phyloP scores from a whole-genome alignment of 2,797 vertebrate genomes.

The Okamejei kenojei region DNA sequence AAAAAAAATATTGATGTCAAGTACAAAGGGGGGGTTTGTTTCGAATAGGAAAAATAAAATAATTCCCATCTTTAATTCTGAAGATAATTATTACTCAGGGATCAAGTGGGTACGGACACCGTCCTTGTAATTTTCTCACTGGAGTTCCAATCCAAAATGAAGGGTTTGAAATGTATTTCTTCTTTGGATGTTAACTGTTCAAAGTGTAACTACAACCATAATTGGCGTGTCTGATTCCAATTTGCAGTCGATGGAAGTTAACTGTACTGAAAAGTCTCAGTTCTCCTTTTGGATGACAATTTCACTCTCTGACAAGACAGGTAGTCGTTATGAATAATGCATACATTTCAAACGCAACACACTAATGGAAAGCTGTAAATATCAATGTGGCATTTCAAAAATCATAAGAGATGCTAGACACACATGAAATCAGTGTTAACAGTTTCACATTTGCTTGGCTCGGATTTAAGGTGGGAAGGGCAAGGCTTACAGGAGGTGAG shows the following conservation, averaged over 20 bases:
- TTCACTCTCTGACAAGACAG: neutral
- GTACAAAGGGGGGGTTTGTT: neutral
- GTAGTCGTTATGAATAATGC: neutral
- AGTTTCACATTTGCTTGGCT: neutral
- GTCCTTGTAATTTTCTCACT: constrained; percentile 15
- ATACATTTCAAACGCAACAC: neutral
- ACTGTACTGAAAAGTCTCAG: neutral
- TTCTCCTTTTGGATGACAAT: neutral
- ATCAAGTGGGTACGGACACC: neutral
- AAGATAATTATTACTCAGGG: constrained; percentile 1
- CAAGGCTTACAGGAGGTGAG: too few relatives aligned
- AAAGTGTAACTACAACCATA: neutral
- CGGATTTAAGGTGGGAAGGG: too few relatives aligned
- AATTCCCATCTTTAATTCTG: neutral
- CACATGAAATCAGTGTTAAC: neutral
- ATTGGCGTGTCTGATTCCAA: neutral
- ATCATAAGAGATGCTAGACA: too few relatives aligned
- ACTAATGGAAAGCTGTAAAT: neutral
- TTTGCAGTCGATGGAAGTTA: neutral
- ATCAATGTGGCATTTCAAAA: neutral
- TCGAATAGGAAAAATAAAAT: neutral
- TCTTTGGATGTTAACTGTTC: neutral
- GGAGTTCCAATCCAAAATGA: neutral
- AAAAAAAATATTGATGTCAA: neutral
- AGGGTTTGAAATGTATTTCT: neutral